Base-by-base conservation (phyloP, 2,888 invertebrate species). In the Noctua janthina region DNA sequence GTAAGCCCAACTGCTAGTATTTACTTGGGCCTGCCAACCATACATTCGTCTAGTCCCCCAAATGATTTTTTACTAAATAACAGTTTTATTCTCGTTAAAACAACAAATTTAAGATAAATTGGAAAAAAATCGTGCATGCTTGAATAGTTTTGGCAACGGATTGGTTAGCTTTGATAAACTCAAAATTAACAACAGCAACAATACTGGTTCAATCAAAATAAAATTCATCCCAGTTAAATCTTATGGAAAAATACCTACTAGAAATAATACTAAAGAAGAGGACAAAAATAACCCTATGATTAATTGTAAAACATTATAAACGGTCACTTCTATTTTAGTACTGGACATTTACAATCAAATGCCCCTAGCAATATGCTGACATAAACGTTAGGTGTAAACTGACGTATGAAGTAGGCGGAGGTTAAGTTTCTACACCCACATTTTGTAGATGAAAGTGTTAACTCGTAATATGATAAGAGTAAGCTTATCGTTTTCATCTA, bases 371-470 rank as follows among this genome's bases (percentile, higher is more conserved):
- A 29, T 66, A 46, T 35, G 29, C 75, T 85, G 71, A 82, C 82
- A 78, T 77, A 81, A 81, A 67, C 64, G 76, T 68, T 78, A 76
- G 82, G 35, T 71, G 82, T 75, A 62, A 70, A 73, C 54, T 56
- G 43, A 66, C 35, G 54, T 81, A 75, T 69, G n/a, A 46, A 73
- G 84, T 76, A 85, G 85, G 82, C 78, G 85, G 76, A 35, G 68
- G 82, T 68, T 78, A 64, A 56, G 64, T 64, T 15, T 64, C 39
- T 67, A 82, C 85, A 71, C 85, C 86, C 70, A 85, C 86, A 66
- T 71, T 71, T 64, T 39, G 74, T 78, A 70, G 78, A 85, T 76
- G 85, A 81, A 85, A 85, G 85, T 85, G 86, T 85, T 73, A 82
- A 78, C 51, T 78, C 67, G 29, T 82, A 78, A 78, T 62, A 66